phyloP scores from a whole-genome alignment of 2,888 invertebrate species.

The Lepidonotus clava region DNA sequence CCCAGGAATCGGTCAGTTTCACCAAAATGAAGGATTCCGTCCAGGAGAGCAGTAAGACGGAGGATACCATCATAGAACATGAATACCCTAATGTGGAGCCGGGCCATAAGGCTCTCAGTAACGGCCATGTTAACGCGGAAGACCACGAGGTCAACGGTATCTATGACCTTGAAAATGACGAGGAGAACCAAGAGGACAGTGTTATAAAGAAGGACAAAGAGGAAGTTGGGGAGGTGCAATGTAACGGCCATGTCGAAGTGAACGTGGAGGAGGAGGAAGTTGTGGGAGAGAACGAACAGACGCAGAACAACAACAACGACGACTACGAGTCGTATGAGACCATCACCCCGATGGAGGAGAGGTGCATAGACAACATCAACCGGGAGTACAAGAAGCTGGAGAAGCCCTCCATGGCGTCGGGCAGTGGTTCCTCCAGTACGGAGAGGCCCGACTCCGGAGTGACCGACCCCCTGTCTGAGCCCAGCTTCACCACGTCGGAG shows the following conservation, averaged over 20 bases:
- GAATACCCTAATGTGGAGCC: not conserved
- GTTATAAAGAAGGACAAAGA: not conserved
- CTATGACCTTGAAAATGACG: not conserved
- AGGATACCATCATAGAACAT: conserved; percentile 3
- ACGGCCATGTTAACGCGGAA: not conserved
- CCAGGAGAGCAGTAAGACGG: not conserved
- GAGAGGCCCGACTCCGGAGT: conserved; percentile 43
- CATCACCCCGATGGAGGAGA: conserved; percentile 2
- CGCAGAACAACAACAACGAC: not conserved
- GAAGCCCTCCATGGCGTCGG: not conserved
- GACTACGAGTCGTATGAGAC: conserved; percentile 45
- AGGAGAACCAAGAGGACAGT: not conserved
- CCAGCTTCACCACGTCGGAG: not conserved
- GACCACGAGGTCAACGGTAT: not conserved
- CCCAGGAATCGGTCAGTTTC: conserved; percentile 14
- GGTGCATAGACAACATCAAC: conserved; percentile 5
- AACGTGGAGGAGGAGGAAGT: not conserved
- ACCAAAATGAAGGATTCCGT: conserved; percentile 17
- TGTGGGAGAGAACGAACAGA: not conserved
- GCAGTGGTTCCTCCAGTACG: conserved; percentile 14
- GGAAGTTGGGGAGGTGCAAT: not conserved
- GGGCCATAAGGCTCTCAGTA: not conserved
- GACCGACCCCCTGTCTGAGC: conserved; percentile 29
- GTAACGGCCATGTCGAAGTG: not conserved
- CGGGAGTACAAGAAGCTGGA: conserved; percentile 34